phyloP scores from a whole-genome alignment of 2,797 vertebrate species.

The Clarias fuscus region DNA sequence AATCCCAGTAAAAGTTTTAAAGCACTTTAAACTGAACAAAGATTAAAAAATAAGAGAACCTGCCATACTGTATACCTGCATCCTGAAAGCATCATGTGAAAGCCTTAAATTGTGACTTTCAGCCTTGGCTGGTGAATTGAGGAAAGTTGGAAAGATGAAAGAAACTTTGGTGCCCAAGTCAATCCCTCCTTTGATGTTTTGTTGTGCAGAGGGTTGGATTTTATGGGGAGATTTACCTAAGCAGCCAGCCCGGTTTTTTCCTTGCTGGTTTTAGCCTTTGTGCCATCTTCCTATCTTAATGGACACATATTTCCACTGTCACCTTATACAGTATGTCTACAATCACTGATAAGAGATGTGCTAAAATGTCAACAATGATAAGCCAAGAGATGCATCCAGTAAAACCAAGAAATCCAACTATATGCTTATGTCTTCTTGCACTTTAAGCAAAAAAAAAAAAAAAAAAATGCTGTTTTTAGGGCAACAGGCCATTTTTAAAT shows the following conservation, averaged over 20 bases:
- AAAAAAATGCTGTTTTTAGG: not conserved
- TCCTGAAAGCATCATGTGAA: constrained; percentile 26
- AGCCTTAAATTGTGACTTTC: constrained; percentile 46
- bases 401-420: not conserved
- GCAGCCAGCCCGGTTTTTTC: constrained; percentile 44
- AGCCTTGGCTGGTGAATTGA: constrained; percentile 49
- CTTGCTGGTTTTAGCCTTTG: constrained; percentile 35
- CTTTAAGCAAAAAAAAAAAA: no score
- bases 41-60: constrained; percentile 46
- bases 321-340: constrained; percentile 9
- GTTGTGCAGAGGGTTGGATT: constrained; percentile 60
- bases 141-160: constrained; percentile 62
- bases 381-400: not conserved
- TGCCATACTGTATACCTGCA: constrained; percentile 54
- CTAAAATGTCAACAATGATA: constrained; percentile 39
- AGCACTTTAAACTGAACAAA: constrained; percentile 62
- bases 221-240: constrained; percentile 49
- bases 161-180: constrained; percentile 69
- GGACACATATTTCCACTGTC: constrained; percentile 48
- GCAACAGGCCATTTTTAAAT: not conserved
- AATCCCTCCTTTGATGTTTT: constrained; percentile 64
- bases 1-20: constrained; percentile 46
- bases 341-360: constrained; percentile 21
- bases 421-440: not conserved
- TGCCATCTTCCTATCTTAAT: constrained; percentile 48